Evolutionary conservation across 2,797 vertebrate species (phyloP), one percentile per base, ranked within the genome.

Genomic region (Sebastes vulpes): DNA sequence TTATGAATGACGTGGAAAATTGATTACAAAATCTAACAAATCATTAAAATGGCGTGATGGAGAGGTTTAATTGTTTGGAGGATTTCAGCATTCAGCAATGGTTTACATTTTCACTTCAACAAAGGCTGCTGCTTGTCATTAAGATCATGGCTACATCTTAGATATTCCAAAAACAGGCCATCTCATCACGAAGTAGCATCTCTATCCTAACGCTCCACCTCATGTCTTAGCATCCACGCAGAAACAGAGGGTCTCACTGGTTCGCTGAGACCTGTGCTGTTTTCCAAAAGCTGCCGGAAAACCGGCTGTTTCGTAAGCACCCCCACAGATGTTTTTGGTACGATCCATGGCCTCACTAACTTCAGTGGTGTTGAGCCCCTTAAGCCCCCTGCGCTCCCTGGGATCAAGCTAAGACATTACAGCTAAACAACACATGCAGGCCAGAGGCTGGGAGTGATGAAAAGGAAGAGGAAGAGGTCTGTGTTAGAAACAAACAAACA

Each of bases 401-500:
- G 73, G 79, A 83, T 85, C 76, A 75, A 71, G 73, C 81, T 81
- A 80, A 91, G 86, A 90, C 52, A 60, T 48, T 77, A 75, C 80
- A 90, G 81, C 82, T 57, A 65, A 82, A 82, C 77, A 91, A 78
- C 83, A 85, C 76, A 86, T 75, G 60, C 82, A 73, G 71, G 71
- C 75, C 75, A 72, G 75, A 75, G 75, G 83, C 77, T 88, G 69
- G 61, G 20, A 57, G 76, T 48, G 73, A 78, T 82, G 65, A 66
- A 76, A 75, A 82, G 60, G 68, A 77, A 67, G 68, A 57, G 32
- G 48, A 77, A 67, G 68, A 57, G 32, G 48, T 61, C 53, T 67
- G 23, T 79, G 77, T 80, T 68, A 7, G 6, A 88, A 82, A 72
- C 42, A 65, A 72, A 77, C 46, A 59, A 64, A 60, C 29, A 65